Base-by-base conservation (phyloP, 2,888 invertebrate species). In the Abrostola triplasia region DNA sequence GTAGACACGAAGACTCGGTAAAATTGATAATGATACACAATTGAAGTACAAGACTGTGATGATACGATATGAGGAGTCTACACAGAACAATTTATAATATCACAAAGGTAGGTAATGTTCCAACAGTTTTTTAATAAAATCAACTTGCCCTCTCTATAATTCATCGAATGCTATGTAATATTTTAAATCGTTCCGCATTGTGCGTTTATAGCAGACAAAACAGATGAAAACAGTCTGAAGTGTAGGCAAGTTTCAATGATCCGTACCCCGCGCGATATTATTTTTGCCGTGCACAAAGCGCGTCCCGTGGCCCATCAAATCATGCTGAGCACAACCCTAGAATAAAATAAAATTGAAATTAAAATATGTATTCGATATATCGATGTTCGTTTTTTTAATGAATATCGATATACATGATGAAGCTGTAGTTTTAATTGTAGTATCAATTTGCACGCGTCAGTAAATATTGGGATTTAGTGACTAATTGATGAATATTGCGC, bases 161-260 rank as follows among this genome's bases (percentile, higher is more conserved):
- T 64, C 54, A 65, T 73, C 54, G 56, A 59, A 58, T 48, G 52
- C 58, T 56, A 58, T 65, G 79, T 72, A 74, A 77, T 77, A 70
- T 90, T 90, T 88, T 84, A 89, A 88, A 90, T 89, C 86, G 89
- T 77, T 80, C 68, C 60, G 84, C 76, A 90, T 91, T 91, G 90
- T 68, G 82, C 74, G 79, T 80, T 80, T 67, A 74, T 81, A 73
- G 76, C 78, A 77, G 70, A 78, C 68, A 82, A 81, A 84, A 83
- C 85, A 86, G 89, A 91, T 91, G 89, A 84, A 90, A 68, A 88
- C 84, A 85, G 84, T 84, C 80, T 85, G 84, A 85, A 90, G 88
- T 90, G 87, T 87, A 85, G 84, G 78, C 84, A 80, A 77, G 64
- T 81, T 87, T 83, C 90, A 87, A 89, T 90, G 89, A 89, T 88